Base-by-base conservation (phyloP, 2,113 vertebrate genomes). In the Balaenoptera acutorostrata region DNA sequence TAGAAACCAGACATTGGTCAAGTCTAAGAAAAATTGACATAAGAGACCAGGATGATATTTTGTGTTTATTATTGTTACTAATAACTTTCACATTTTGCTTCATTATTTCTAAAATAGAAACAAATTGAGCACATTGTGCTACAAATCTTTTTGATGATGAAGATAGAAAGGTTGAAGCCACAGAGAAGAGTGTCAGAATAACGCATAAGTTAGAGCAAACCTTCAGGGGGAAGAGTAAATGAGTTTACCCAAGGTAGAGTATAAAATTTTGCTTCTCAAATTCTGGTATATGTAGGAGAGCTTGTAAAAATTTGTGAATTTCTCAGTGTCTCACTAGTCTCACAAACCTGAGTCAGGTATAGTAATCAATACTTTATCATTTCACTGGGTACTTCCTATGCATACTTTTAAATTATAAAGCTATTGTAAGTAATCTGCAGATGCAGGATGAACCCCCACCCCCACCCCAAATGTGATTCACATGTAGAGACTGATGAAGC, bases 381-480 rank as follows among this genome's bases (percentile, higher is more conserved):
- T 17, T 78, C 17, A 72, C 5, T 8, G 46, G 2, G 2, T 21
- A 72, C 8, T 82, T 39, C 6, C 33, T 49, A 36, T 75, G 12
- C 13, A 44, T 84, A n/a, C 8, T 52, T 92, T 55, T 31, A 52
- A 49, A 36, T 71, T 49, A 49, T 31, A 92, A 59, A 33, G 27
- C 11, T 68, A 20, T 83, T 23, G 1, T 36, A 66, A 9, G 29
- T 3, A 17, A 74, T 2, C 1, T 25, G 1, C 1, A 69, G 3
- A 29, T 36, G 17, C 61, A 61, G 17, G 8, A 17, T 44, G 8
- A 61, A 15, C 12, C 14, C 27, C 15, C 18, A 78, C 1, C 23
- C 8, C 41, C 1, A 71, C 11, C 23, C 39, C 7, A 69, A 66
- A 68, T 41, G 8, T 69, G 1, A 12, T 75, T 68, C 39, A 81